Base-by-base conservation (phyloP, 2,797 vertebrate genomes). In the Spea hammondii region DNA sequence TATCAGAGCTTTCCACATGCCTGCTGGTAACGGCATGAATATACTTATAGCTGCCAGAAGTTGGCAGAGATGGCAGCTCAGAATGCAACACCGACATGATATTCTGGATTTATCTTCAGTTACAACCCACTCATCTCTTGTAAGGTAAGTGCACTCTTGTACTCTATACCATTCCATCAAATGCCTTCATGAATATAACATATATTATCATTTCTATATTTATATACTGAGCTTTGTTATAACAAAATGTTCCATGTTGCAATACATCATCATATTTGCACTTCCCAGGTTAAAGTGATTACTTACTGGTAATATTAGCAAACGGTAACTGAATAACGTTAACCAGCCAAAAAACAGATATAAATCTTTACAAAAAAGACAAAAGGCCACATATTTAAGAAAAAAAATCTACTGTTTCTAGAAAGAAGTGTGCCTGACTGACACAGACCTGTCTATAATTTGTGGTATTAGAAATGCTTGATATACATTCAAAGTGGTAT, bases 1-100 rank as follows among this genome's bases (percentile, higher is more conserved):
- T 32, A 53, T 57, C 44, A 47, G 7, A 46, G 49, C 5, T 44
- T 53, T 71, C 53, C 70, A 71, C 70, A 71, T 71, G 69, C 45
- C 13, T 13, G 13, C 49, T 70, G 54, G 8, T 71, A 47, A 6
- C 47, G 46, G 32, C 1, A 65, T 9, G 54, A 11, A 47, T 55
- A 45, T 12, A 12, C 45, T 12, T 7, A 53, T 6, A 53, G n/a
- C 69, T 55, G 32, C 17, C 48, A 71, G 69, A 14, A 12, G 53
- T 51, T 71, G 51, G 51, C 6, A 53, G 51, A 53, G 51, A 53
- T 53, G 51, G 51, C 6, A 11, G 2, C 51, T 44, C 7, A 53
- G 4, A 64, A n/a, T 45, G 8, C 12, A 5, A 57, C 45, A 32
- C 9, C 8, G 14, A 46, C 6, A 55, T 47, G 11, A 71, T 9